Conservation (phyloP, 2,888 invertebrate genomes). For the Onchidella celtica region DNA sequence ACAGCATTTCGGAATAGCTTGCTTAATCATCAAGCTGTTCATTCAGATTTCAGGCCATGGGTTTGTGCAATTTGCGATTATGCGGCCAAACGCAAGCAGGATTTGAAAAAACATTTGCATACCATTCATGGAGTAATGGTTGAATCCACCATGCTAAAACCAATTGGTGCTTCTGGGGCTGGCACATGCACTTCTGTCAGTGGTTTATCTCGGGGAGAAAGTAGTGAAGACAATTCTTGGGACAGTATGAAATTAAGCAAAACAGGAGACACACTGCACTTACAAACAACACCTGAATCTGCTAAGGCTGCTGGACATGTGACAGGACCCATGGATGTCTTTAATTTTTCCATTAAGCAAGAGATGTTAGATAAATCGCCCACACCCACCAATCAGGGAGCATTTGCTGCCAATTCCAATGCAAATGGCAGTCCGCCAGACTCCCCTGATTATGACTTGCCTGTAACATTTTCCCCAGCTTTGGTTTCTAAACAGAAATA, state of each 20-base stretch:
- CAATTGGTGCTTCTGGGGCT: neutral
- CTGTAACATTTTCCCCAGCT: slow-evolving; percentile 39
- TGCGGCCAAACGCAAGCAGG: slow-evolving; percentile 59
- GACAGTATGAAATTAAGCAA: slow-evolving; percentile 26
- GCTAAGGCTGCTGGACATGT: neutral
- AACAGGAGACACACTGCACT: neutral
- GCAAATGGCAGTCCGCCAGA: slow-evolving; percentile 2
- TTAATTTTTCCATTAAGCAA: slow-evolving; percentile 14
- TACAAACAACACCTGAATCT: neutral
- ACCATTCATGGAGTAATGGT: slow-evolving; percentile 55
- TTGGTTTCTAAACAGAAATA: neutral
- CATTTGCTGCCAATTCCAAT: slow-evolving; percentile 19
- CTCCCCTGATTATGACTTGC: slow-evolving; percentile 41
- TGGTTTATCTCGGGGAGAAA: slow-evolving; percentile 6
- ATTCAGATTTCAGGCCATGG: slow-evolving; percentile 57
- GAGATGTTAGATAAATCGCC: slow-evolving; percentile 4
- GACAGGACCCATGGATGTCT: neutral
- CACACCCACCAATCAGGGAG: neutral
- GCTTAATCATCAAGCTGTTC: slow-evolving; percentile 58
- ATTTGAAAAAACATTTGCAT: slow-evolving; percentile 58
- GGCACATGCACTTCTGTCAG: neutral
- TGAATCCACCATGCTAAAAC: slow-evolving; percentile 50
- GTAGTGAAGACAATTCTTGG: slow-evolving; percentile 37
- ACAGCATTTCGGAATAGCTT: slow-evolving; percentile 56
- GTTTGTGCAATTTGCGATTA: slow-evolving; percentile 57